Base-by-base conservation (phyloP, 2,113 vertebrate species). In the Oncorhynchus tshawytscha region DNA sequence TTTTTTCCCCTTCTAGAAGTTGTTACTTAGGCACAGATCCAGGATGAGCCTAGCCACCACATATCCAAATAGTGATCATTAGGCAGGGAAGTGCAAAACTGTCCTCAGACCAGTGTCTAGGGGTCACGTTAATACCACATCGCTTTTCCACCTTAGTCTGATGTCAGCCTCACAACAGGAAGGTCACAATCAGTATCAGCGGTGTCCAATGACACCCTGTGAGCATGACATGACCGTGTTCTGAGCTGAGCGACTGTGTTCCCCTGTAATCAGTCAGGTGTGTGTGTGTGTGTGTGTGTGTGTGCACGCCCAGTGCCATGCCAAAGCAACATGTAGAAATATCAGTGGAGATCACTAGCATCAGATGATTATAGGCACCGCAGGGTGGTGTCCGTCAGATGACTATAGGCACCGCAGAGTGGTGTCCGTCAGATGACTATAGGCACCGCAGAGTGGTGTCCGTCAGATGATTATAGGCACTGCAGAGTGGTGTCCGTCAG, bases 201-300 rank as follows among this genome's bases (percentile, higher is more conserved):
- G 62, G 74, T 73, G 84, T 83, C 76, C n/a, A 2, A 74, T 85
- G 86, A 78, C 81, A 62, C n/a, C 75, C 71, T 72, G 80, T 82
- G 74, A 84, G 66, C 62, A 82, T 78, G 84, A 83, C 81, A 70
- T 84, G 83, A 86, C 75, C 64, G 71, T 66, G 65, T 71, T 34
- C 13, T 57, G 49, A 5, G 31, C 39, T 45, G 39, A 45, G 9
- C 8, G 12, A 62, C 45, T 48, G 70, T 65, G 51, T 71, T 83
- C 66, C 72, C n/a, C 25, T n/a, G 39, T 67, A 34, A 74, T 12
- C 78, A 76, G 66, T 84, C 76, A 76, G 73, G 49, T 1, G 18
- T 24, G 72, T 59, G 73, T 2, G 59, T 7, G 31, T 7, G 18
- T 16, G n/a, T 24, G 24, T 24, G 24, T 24, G 24, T 25, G 25